Evolutionary conservation across 2,888 invertebrate genomes (phyloP).

Genomic region (Spilosoma lubricipeda): DNA sequence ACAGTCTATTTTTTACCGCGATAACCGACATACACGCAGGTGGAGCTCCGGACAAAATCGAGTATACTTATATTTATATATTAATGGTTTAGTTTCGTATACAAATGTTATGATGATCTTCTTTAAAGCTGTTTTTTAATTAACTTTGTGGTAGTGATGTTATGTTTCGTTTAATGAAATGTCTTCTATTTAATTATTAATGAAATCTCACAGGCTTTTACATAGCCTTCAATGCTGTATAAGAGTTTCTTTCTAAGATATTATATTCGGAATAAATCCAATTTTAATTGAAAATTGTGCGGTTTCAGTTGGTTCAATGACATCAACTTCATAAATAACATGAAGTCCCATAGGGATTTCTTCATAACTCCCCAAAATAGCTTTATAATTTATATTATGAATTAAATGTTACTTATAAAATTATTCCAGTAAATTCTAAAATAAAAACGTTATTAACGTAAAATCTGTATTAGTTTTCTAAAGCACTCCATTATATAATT

Average conservation of each 20-base stretch:
- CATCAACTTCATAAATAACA: too few species aligned
- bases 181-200: not conserved
- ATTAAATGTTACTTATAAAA: not conserved
- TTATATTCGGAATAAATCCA: slow-evolving; percentile 4
- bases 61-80: too few species aligned
- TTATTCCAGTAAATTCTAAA: not conserved
- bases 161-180: not conserved
- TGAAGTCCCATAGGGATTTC: too few species aligned
- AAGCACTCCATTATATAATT: slow-evolving; percentile 36
- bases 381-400: not conserved
- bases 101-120: not conserved
- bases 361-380: too few species aligned
- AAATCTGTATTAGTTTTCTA: slow-evolving; percentile 17
- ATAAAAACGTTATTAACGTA: slow-evolving; percentile 15
- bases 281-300: not conserved
- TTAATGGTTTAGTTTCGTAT: too few species aligned
- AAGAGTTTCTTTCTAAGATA: too few species aligned
- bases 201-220: too few species aligned
- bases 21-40: too few species aligned
- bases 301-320: not conserved
- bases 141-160: slow-evolving; percentile 36
- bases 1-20: too few species aligned
- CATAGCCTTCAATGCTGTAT: too few species aligned
- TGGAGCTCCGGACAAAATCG: too few species aligned
- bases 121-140: slow-evolving; percentile 46